Evolutionary conservation across 1,140 invertebrate species (phyloP).

Genomic region (Drosophila orena): DNA sequence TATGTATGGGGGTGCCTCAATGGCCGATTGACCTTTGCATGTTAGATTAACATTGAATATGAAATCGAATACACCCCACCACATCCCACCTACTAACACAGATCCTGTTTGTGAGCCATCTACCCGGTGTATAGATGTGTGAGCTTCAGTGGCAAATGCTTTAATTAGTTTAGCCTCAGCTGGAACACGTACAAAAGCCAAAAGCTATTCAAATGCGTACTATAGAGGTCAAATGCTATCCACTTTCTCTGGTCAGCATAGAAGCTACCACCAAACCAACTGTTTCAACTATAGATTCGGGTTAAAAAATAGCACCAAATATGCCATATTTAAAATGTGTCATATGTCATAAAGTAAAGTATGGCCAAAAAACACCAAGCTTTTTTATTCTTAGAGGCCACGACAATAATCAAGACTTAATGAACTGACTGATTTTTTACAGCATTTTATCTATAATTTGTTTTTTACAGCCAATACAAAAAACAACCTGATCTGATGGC

Average conservation of each 20-base stretch:
- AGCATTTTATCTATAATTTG: too few relatives aligned
- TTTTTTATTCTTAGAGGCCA: too few relatives aligned
- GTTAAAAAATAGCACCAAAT: neutral
- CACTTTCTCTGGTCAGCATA: constrained; percentile 23
- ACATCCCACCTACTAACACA: neutral
- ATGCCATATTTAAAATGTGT: too few relatives aligned
- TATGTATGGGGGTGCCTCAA: constrained; percentile 44
- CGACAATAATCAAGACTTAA: too few relatives aligned
- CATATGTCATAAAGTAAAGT: too few relatives aligned
- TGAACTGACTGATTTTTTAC: too few relatives aligned
- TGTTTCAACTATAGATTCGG: constrained; percentile 1
- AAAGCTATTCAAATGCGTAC: constrained; percentile 63
- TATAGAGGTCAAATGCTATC: constrained; percentile 66
- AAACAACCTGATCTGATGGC: neutral
- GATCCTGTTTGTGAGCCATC: constrained; percentile 26
- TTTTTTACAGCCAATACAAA: neutral
- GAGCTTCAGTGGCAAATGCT: constrained; percentile 13
- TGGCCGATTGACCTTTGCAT: constrained; percentile 80
- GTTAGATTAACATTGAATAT: constrained; percentile 77
- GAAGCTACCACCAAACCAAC: constrained; percentile 7
- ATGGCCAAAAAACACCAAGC: too few relatives aligned
- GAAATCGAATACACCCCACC: constrained; percentile 10
- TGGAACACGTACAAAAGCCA: constrained; percentile 54
- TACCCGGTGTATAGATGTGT: constrained; percentile 5
- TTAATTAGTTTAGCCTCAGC: constrained; percentile 71